Evolutionary conservation across 2,888 invertebrate species (phyloP).

Genomic region (Spodoptera picta): DNA sequence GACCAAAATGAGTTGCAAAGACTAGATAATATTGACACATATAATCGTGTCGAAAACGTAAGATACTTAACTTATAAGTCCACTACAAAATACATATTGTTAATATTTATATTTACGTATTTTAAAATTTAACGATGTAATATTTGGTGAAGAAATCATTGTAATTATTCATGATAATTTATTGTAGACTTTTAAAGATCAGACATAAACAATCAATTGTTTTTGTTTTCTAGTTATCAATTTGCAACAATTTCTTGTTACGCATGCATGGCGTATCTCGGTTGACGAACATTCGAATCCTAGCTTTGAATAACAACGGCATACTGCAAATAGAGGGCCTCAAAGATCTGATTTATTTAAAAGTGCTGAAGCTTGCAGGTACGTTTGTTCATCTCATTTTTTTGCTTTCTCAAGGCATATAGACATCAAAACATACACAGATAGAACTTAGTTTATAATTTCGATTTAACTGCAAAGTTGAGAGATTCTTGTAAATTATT

Average conservation of each 20-base stretch:
- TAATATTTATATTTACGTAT: too few relatives aligned
- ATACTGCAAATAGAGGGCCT: slow-evolving; percentile 96
- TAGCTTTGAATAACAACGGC: slow-evolving; percentile 96
- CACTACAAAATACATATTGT: too few relatives aligned
- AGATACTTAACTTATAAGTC: slow-evolving; percentile 43
- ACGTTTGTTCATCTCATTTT: slow-evolving; percentile 48
- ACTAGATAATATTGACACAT: slow-evolving; percentile 95
- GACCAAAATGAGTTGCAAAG: slow-evolving; percentile 96
- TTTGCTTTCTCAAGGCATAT: neutral
- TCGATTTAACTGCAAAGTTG: too few relatives aligned
- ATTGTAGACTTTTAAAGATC: too few relatives aligned
- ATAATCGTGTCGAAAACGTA: slow-evolving; percentile 93
- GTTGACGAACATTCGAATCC: slow-evolving; percentile 92
- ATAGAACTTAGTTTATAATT: too few relatives aligned
- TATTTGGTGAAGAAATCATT: neutral
- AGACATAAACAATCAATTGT: neutral
- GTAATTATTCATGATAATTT: slow-evolving; percentile 13
- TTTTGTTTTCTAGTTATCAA: slow-evolving; percentile 90
- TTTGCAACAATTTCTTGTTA: slow-evolving; percentile 94
- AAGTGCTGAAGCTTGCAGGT: slow-evolving; percentile 92
- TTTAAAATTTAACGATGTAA: neutral
- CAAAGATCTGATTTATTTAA: slow-evolving; percentile 94
- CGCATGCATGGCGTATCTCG: slow-evolving; percentile 96
- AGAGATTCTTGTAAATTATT: too few relatives aligned
- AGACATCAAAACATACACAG: too few relatives aligned